Conservation (phyloP, 1,140 invertebrate genomes). For the Muscidifurax raptorellus region DNA sequence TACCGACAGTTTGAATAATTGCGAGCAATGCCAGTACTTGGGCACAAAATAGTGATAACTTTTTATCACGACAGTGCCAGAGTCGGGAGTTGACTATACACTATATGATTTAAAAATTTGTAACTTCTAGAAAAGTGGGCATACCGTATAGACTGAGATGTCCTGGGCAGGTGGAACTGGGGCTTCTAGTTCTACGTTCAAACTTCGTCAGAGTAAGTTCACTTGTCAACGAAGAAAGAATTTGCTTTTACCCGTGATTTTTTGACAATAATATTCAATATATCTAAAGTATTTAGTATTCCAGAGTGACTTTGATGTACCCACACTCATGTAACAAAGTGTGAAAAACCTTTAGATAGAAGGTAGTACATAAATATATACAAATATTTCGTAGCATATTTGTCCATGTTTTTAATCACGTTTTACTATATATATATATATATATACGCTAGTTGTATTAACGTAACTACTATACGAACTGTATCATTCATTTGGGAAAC, state of each 20-base stretch:
- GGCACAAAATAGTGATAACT: not conserved
- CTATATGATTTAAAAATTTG: not conserved
- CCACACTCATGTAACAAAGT: constrained; percentile 8
- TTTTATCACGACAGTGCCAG: not conserved
- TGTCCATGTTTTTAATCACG: not conserved
- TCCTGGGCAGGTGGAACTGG: constrained; percentile 52
- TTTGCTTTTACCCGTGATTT: not conserved
- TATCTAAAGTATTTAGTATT: not conserved
- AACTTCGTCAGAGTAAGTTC: constrained; percentile 44
- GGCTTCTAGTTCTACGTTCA: constrained; percentile 44
- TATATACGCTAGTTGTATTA: not conserved
- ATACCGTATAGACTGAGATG: constrained; percentile 42
- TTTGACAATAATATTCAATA: not conserved
- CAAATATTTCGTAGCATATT: constrained; percentile 13
- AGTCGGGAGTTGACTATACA: not conserved
- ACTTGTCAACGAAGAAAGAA: not conserved
- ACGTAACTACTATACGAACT: not conserved
- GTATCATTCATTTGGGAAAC: not conserved
- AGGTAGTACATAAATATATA: not conserved
- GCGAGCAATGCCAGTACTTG: too few species aligned
- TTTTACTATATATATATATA: too few species aligned
- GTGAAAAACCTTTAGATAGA: not conserved
- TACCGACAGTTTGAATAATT: too few species aligned
- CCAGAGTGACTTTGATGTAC: constrained; percentile 2
- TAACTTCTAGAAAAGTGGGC: constrained; percentile 43